These are phyloP conservation scores for Numenius arquata DNA, from an alignment of 2,113 vertebrate genomes.

Conservation along the genomic window DNA sequence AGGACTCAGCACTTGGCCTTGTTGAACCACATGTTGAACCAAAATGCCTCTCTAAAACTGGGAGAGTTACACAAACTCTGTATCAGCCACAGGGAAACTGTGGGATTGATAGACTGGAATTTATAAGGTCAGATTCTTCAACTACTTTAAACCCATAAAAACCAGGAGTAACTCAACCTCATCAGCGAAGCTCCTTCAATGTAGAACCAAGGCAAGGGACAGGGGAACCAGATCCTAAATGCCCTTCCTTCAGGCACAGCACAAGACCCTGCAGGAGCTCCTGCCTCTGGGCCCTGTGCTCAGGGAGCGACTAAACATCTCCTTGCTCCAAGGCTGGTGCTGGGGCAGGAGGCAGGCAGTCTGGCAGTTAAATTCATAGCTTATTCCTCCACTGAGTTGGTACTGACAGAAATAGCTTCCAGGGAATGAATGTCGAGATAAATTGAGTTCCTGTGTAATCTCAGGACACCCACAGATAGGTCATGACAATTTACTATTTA, in stretches of 20 bases:
- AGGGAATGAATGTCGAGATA: conserved; percentile 44
- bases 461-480: conserved; percentile 58
- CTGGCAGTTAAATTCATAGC: background rate
- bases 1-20: background rate
- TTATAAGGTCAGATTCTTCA: background rate
- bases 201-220: background rate
- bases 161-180: background rate
- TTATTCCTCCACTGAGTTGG: background rate
- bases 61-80: background rate
- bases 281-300: background rate
- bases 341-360: background rate
- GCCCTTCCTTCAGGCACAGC: background rate
- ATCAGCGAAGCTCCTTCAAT: background rate
- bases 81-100: background rate
- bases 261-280: background rate
- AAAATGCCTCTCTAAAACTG: background rate
- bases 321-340: background rate
- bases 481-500: conserved; percentile 60
- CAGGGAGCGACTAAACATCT: background rate
- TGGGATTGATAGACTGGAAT: background rate
- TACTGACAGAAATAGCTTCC: conserved; percentile 48
- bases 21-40: background rate
- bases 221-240: background rate
- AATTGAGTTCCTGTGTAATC: conserved; percentile 58
- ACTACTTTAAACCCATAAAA: background rate